A percentile compares a stretch with the other conserved stretches of the same genome.
These are phyloP conservation scores for Cliona cf. orientalis DNA, from an alignment of 37 sponge, comb jelly and placozoan genomes.

Conservation along the genomic window DNA sequence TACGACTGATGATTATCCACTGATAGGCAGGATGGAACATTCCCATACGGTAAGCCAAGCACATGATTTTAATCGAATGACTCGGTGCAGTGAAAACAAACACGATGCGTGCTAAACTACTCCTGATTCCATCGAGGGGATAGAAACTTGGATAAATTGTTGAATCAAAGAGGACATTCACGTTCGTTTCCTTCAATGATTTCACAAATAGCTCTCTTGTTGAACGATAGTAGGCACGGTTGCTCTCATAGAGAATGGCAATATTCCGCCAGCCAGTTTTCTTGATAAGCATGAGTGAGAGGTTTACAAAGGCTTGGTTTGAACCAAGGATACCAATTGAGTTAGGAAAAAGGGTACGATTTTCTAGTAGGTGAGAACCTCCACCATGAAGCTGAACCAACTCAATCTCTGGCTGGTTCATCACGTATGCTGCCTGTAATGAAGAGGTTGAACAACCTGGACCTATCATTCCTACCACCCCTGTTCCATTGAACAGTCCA, in stretches of 20 bases:
- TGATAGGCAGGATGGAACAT: conserved; percentile 7
- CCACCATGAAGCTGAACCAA: conserved; percentile 8
- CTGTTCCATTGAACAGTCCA: not conserved
- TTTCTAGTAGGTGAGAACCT: not conserved
- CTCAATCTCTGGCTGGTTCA: not conserved
- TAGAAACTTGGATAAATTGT: not conserved
- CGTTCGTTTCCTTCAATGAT: not conserved
- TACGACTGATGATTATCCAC: not conserved
- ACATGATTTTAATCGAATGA: not conserved
- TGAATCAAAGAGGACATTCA: not conserved
- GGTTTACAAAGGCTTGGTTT: not conserved
- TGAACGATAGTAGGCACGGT: not conserved
- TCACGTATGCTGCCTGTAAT: not conserved
- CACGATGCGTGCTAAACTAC: not conserved
- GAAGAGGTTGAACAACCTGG: conserved; percentile 20
- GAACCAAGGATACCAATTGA: conserved; percentile 14
- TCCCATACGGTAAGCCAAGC: not conserved
- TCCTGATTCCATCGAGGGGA: not conserved
- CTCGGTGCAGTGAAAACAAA: not conserved
- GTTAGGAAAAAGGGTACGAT: not conserved
- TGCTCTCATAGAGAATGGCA: not conserved
- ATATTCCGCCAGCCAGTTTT: not conserved
- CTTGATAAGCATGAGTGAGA: not conserved
- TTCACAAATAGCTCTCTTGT: not conserved
- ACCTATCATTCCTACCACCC: conserved; percentile 27